Evolutionary conservation across 2,113 vertebrate species (phyloP).

Genomic region (Eclectus roratus): DNA sequence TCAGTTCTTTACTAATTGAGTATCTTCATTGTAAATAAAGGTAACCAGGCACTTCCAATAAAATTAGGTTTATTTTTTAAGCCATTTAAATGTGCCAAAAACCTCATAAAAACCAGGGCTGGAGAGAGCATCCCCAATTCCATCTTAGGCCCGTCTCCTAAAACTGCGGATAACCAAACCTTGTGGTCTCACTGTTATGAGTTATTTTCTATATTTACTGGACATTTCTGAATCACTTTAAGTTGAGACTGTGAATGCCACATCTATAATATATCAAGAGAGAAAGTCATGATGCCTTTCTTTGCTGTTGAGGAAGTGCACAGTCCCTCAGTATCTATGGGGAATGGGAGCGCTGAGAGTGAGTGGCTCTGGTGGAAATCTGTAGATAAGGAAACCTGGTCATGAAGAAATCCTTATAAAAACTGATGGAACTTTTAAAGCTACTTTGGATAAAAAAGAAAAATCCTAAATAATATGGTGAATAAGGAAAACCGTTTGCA

Average conservation of each 20-base stretch:
- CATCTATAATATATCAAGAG: neutral
- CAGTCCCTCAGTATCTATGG: neutral
- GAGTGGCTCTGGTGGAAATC: neutral
- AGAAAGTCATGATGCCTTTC: neutral
- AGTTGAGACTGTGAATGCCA: neutral
- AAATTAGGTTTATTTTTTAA: neutral
- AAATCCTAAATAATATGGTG: neutral
- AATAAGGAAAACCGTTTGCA: neutral
- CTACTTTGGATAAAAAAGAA: neutral
- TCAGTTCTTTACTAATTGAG: neutral
- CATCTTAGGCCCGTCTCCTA: neutral
- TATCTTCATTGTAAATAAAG: neutral
- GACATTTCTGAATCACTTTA: neutral
- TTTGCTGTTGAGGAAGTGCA: rapidly evolving
- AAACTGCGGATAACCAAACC: neutral
- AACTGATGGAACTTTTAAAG: neutral
- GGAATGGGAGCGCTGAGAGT: neutral
- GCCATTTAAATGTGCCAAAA: neutral
- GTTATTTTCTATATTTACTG: neutral
- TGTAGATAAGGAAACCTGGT: neutral
- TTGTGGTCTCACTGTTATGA: neutral
- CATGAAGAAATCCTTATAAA: neutral
- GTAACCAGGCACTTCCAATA: neutral
- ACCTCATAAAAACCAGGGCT: neutral
- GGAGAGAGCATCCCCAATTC: rapidly evolving